Evolutionary conservation across 2,113 vertebrate genomes (phyloP).

Genomic region (Platysternon megacephalum): DNA sequence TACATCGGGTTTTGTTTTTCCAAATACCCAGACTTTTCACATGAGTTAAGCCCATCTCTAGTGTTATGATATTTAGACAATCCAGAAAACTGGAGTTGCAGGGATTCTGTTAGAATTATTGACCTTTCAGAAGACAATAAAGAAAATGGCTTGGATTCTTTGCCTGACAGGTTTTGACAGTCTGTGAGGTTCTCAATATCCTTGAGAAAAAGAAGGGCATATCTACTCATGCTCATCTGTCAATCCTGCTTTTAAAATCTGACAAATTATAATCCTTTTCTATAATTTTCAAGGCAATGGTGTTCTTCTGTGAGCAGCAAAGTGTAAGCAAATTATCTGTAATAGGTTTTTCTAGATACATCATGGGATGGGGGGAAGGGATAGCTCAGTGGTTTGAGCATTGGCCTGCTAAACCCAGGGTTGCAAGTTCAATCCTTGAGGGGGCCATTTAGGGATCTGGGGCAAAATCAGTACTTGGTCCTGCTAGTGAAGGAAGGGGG

Average conservation of each 20-base stretch:
- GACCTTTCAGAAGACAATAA: not conserved
- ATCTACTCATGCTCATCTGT: constrained; percentile 38
- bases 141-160: not conserved
- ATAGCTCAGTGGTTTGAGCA: no score
- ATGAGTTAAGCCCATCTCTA: not conserved
- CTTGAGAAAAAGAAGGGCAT: constrained; percentile 38
- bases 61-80: not conserved
- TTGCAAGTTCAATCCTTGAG: no score
- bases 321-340: constrained; percentile 2
- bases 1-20: not conserved
- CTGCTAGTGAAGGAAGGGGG: no score
- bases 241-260: constrained; percentile 17
- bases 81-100: not conserved
- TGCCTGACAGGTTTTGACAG: constrained; percentile 17
- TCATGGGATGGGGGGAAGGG: no score
- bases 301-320: not conserved
- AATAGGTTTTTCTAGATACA: constrained; percentile 16
- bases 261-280: constrained; percentile 35
- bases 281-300: not conserved
- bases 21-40: not conserved
- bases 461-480: no score
- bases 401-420: no score
- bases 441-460: no score
- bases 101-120: not conserved
- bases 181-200: not conserved